Percentiles rank a stretch among this genome's conserved stretches.
Evolutionary conservation across 2,113 vertebrate species (phyloP).

Genomic region (Perca schrenkii): DNA sequence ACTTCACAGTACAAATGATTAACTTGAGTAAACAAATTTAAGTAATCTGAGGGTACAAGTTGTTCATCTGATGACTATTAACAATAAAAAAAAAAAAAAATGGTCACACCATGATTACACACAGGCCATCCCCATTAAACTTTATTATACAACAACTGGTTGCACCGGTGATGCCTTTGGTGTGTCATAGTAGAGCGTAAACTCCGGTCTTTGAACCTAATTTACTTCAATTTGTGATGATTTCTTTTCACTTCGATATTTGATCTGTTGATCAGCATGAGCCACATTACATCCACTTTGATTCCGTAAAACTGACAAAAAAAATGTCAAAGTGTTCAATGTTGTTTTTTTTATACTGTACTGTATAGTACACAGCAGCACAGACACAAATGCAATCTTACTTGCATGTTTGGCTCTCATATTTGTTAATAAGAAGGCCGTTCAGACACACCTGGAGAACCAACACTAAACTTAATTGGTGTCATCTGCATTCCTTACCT

Average conservation of each 20-base stretch:
- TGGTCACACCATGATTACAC: conserved; percentile 6
- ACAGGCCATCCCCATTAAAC: not conserved
- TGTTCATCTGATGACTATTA: not conserved
- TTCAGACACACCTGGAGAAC: conserved; percentile 10
- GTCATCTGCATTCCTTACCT: conserved; percentile 46
- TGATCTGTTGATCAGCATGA: not conserved
- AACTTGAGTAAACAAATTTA: not conserved
- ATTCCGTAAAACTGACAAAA: not conserved
- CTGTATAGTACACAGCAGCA: not conserved
- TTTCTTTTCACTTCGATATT: not conserved
- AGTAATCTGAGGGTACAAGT: not conserved
- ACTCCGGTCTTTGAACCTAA: too few relatives aligned
- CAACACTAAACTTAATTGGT: conserved; percentile 19
- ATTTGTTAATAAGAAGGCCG: not conserved
- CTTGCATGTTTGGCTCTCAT: not conserved
- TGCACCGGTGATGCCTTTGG: not conserved
- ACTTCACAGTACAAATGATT: too few relatives aligned
- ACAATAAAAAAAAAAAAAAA: not conserved
- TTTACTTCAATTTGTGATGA: not conserved
- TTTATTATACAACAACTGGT: not conserved
- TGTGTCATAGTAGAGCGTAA: not conserved
- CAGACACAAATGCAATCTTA: not conserved
- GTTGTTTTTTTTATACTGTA: too few relatives aligned
- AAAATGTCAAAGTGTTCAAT: not conserved
- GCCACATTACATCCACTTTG: not conserved